Evolutionary conservation across 2,888 invertebrate species (phyloP), one percentile per base, ranked within the genome.

Genomic region (Cheilosia vulpina): DNA sequence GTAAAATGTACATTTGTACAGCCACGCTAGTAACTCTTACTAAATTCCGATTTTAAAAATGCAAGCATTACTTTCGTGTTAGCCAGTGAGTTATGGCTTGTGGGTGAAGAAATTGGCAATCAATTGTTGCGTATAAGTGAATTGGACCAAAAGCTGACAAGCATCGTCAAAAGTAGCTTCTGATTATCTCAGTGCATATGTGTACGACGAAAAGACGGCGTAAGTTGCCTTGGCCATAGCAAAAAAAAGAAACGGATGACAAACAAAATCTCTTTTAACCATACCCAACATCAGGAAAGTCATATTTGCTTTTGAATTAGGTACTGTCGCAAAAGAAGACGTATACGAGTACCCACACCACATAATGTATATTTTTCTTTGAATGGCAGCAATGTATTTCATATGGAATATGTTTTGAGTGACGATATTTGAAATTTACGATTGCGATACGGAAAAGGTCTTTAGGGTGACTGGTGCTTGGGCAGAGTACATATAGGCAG

Each of bases 381-480:
- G 31, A 21, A 68, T 43, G 19, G 47, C 31, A 31, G 45, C 45
- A 68, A 68, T 50, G 66, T 52, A 31, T 76, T 47, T 58, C 73
- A 76, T 76, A 17, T 47, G 50, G 34, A 53, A 45, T 45, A 38
- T 52, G 34, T 60, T 76, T 52, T 43, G 50, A 76, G 58, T 60
- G 75, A 76, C 27, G 52, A 66, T 66, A 66, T 76, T 76, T 66
- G 58, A 76, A 69, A 65, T 62, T 69, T 68, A 62, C 68, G 68
- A 62, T 45, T 69, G 53, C n/a, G 75, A 77, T 68, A 60, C 55
- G 62, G 55, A 15, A 58, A 15, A 58, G 38, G 47, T 27, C 57
- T 47, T 38, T 17, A 43, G 62, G 69, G 53, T 62, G 60, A 60
- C n/a, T 69, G 13, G 15, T 19, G n/a, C 15, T 31, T 13, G 15